Evolutionary conservation across 2,888 invertebrate genomes (phyloP).

Genomic region (Agrenia bidenticulata): DNA sequence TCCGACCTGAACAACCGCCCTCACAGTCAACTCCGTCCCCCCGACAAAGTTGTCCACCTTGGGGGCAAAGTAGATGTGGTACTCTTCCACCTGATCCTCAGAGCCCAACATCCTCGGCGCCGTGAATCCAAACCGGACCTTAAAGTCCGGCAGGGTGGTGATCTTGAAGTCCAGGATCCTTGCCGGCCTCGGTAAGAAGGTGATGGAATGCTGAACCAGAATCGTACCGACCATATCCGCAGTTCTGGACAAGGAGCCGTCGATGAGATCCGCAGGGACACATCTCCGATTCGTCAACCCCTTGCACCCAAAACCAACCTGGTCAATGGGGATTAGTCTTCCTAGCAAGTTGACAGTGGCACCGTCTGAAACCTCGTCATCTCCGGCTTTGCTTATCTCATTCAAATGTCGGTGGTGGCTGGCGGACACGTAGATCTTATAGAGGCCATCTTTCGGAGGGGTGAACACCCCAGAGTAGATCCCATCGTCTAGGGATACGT

Average conservation of each 20-base stretch:
- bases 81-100: constrained; percentile 30
- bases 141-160: constrained; percentile 22
- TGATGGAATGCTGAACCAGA: constrained; percentile 29
- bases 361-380: constrained; percentile 15
- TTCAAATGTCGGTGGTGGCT: neutral
- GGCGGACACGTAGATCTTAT: constrained; percentile 30
- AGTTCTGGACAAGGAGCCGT: constrained; percentile 27
- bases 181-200: constrained; percentile 37
- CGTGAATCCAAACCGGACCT: constrained; percentile 36
- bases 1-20: constrained; percentile 19
- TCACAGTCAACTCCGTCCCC: constrained; percentile 25
- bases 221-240: constrained; percentile 27
- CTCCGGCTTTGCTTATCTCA: constrained; percentile 18
- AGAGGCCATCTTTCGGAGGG: constrained; percentile 29
- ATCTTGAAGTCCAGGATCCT: constrained; percentile 39
- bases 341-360: constrained; percentile 29
- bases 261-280: constrained; percentile 20
- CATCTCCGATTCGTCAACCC: constrained; percentile 32
- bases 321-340: constrained; percentile 26
- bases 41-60: constrained; percentile 32
- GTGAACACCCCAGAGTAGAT: constrained; percentile 35
- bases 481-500: constrained; percentile 35
- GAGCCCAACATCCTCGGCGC: constrained; percentile 39
- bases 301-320: constrained; percentile 34
- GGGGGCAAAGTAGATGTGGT: constrained; percentile 36